A percentile compares a stretch with the other conserved stretches of the same genome.
phyloP scores from a whole-genome alignment of 2,113 vertebrate species.

The Callithrix jacchus region DNA sequence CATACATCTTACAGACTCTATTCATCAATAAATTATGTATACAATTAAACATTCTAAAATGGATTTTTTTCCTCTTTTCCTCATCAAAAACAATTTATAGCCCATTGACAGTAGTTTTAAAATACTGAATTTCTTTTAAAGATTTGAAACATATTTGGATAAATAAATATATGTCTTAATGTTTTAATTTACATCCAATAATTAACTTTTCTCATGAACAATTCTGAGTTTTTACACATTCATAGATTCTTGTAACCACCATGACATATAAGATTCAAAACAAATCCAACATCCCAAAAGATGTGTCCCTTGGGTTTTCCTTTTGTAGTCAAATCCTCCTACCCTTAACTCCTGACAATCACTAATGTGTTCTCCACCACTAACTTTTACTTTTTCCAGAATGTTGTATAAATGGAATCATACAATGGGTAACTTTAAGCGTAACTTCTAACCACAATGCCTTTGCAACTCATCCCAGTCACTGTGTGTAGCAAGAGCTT shows the following conservation, averaged over 20 bases:
- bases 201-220: neutral
- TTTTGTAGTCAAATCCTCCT: neutral
- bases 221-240: slow-evolving; percentile 8
- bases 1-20: slow-evolving; percentile 40
- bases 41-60: slow-evolving; percentile 54
- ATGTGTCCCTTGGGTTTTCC: neutral
- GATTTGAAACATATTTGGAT: neutral
- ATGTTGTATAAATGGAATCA: neutral
- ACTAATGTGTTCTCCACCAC: neutral
- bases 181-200: slow-evolving; percentile 15
- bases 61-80: neutral
- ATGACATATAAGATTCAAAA: neutral
- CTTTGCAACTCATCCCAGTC: neutral
- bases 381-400: neutral
- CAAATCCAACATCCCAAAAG: neutral
- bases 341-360: neutral
- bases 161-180: neutral
- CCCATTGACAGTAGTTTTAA: neutral
- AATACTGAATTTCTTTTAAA: slow-evolving; percentile 14
- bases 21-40: slow-evolving; percentile 59
- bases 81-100: neutral
- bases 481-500: neutral
- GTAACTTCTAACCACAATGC: neutral
- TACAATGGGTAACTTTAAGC: neutral
- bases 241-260: neutral